Conservation (phyloP, 2,797 vertebrate genomes). For the Pyrocephalus nanus region DNA sequence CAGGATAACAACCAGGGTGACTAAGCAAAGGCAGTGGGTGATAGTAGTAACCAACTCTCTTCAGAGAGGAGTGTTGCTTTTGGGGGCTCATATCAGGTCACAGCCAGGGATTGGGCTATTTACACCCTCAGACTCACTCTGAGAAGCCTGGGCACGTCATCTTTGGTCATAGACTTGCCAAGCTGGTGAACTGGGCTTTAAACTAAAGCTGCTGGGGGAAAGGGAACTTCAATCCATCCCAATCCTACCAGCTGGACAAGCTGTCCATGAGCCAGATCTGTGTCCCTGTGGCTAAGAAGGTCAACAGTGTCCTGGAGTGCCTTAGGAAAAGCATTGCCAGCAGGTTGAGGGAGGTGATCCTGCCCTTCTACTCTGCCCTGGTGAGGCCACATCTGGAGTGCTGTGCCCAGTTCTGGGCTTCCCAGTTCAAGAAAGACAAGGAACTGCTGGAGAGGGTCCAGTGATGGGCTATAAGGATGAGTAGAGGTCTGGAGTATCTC, state of each 20-base stretch:
- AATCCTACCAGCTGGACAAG: neutral
- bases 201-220: neutral
- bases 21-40: neutral
- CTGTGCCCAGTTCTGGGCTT: neutral
- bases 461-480: neutral
- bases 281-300: neutral
- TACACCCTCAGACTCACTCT: neutral
- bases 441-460: neutral
- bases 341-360: neutral
- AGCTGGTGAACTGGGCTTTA: neutral
- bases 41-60: neutral
- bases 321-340: neutral
- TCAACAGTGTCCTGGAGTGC: neutral
- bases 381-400: neutral
- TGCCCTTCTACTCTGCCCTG: neutral
- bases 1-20: neutral
- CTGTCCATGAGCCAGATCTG: neutral
- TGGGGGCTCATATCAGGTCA: neutral
- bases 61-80: neutral
- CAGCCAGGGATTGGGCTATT: neutral
- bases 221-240: neutral
- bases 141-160: neutral
- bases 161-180: neutral
- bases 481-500: neutral
- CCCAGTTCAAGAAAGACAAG: neutral